Percentiles rank a stretch among this genome's conserved stretches.
Evolutionary conservation across 2,113 vertebrate genomes (phyloP).

Genomic region (Salvelinus sp.): DNA sequence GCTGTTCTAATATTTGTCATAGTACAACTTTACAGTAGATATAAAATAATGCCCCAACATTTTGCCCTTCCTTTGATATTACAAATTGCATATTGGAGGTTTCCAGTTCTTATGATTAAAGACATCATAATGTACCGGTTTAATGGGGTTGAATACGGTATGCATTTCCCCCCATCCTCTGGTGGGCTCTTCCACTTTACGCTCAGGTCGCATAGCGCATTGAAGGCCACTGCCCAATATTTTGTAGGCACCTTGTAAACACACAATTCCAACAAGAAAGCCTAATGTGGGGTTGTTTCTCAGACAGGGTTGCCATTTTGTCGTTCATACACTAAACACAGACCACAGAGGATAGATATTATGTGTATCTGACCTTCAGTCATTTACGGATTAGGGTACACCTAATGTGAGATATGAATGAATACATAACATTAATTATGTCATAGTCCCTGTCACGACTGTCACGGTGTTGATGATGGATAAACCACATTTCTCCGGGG

Average conservation of each 20-base stretch:
- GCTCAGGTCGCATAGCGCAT: not conserved
- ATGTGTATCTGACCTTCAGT: constrained; percentile 24
- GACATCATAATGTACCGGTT: not conserved
- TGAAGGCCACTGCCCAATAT: not conserved
- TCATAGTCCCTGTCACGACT: not conserved
- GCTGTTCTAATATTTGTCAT: not conserved
- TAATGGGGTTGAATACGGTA: not conserved
- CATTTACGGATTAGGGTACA: not conserved
- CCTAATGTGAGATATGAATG: not conserved
- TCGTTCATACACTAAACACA: not conserved
- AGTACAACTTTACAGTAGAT: not conserved
- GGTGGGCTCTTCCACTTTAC: not conserved
- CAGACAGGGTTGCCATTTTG: constrained; percentile 41
- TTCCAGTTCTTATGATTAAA: not conserved
- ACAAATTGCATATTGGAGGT: not conserved
- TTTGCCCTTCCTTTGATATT: not conserved
- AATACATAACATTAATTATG: not conserved
- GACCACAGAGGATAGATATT: not conserved
- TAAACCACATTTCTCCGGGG: not conserved
- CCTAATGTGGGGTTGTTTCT: constrained; percentile 19
- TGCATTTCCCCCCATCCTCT: not conserved
- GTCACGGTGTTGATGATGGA: not conserved
- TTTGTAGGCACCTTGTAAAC: constrained; percentile 23
- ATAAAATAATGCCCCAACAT: not conserved
- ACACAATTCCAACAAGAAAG: constrained; percentile 17